A percentile compares a stretch with the other conserved stretches of the same genome.
These are phyloP conservation scores for Exephanes ischioxanthus DNA, from an alignment of 2,888 invertebrate genomes.

Conservation along the genomic window DNA sequence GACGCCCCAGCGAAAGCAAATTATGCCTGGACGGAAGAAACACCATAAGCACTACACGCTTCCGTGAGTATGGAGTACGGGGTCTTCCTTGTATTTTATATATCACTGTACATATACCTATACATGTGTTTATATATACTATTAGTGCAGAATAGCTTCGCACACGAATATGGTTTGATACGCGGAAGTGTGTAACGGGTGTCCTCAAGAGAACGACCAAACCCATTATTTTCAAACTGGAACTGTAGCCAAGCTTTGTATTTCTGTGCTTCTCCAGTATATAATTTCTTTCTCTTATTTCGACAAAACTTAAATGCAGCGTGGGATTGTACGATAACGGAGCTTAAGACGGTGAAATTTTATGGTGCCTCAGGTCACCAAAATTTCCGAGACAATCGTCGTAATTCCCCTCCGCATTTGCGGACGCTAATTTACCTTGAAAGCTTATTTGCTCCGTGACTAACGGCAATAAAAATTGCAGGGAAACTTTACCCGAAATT, in stretches of 20 bases:
- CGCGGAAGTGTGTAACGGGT: slow-evolving; percentile 29
- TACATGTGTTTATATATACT: background rate
- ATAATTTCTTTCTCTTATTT: background rate
- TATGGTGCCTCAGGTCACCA: background rate
- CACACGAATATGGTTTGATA: slow-evolving; percentile 19
- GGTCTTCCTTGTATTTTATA: slow-evolving; percentile 6
- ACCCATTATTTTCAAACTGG: background rate
- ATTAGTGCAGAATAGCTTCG: background rate
- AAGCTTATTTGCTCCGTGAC: background rate
- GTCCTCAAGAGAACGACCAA: background rate
- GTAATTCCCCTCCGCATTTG: background rate
- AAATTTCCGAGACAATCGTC: background rate
- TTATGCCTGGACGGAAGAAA: slow-evolving; percentile 22
- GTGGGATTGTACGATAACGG: slow-evolving; percentile 5
- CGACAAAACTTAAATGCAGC: background rate
- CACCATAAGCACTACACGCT: slow-evolving; percentile 37
- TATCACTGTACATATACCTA: background rate
- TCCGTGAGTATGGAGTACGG: slow-evolving; percentile 24
- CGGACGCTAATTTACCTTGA: background rate
- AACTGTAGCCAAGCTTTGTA: background rate
- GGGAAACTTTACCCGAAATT: background rate
- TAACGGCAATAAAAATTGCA: background rate
- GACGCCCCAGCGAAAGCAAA: slow-evolving; percentile 31
- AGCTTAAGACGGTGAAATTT: slow-evolving; percentile 5
- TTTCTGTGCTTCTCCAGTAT: background rate